A percentile compares a stretch with the other conserved stretches of the same genome.
Evolutionary conservation across 2,797 vertebrate species (phyloP).

Genomic region (Anas georgica): DNA sequence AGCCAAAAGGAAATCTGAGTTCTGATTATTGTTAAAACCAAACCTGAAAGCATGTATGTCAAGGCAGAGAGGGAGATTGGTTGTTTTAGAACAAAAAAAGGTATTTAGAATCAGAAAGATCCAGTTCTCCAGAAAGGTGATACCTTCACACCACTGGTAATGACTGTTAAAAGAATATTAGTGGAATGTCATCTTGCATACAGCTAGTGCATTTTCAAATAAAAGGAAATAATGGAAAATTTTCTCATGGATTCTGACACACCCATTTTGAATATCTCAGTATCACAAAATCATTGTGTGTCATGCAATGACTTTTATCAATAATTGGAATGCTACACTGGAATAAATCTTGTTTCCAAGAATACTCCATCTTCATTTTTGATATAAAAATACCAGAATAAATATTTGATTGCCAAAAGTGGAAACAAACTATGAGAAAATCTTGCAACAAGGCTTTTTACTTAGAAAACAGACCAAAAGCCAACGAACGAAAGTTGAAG

Average conservation of each 20-base stretch:
- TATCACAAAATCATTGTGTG: not conserved
- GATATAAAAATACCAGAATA: not conserved
- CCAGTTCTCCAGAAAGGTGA: not conserved
- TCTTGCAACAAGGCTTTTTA: not conserved
- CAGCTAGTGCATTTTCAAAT: not conserved
- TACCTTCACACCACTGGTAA: not conserved
- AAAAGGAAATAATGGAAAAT: not conserved
- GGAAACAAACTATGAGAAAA: not conserved
- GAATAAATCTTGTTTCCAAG: not conserved
- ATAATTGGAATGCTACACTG: not conserved
- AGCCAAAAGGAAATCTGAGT: not conserved
- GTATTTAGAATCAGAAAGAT: not conserved
- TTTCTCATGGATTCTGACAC: not conserved
- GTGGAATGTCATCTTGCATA: not conserved
- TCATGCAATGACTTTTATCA: not conserved
- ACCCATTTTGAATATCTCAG: not conserved
- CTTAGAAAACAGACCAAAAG: not conserved
- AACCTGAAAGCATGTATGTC: not conserved
- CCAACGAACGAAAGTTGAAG: not conserved
- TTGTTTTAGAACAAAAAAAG: not conserved
- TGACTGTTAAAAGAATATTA: not conserved
- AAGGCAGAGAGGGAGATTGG: not conserved
- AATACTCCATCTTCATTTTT: not conserved
- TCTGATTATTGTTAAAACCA: not conserved
- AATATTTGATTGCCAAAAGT: not conserved